Base-by-base conservation (phyloP, 2,888 invertebrate species). In the Catonia carolina region DNA sequence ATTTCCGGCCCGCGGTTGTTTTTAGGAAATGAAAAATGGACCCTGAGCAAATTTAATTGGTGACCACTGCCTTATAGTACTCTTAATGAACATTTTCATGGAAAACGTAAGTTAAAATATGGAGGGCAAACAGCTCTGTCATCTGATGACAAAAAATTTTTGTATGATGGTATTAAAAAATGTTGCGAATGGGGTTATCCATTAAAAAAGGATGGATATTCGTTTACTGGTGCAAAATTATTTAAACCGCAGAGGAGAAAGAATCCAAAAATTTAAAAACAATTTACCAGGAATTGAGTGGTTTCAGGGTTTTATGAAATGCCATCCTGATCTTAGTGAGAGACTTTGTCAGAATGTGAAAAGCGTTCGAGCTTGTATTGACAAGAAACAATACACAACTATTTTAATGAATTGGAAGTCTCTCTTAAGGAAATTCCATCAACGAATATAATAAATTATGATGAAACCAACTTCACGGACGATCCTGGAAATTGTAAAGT, bases 401-500 rank as follows among this genome's bases (percentile, higher is more conserved):
- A 66, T 59, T 67, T 65, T 61, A 61, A 64, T 39, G 41, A 63
- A 14, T 58, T 67, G 33, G 57, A 63, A 57, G 56, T 47, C 10
- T 53, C 58, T 7, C 53, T 64, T n/a, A 50, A 60, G 53, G 58
- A 49, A 41, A 37, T 62, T 4, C 58, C 59, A 1, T 47, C 59
- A 23, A 23, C 41, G 17, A 51, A 61, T 33, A 55, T 63, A 7
- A 47, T 66, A 5, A 70, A 69, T 45, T 70, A 68, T 60, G 69
- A 69, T 50, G 67, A 69, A 53, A 69, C 67, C 5, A 69, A 68
- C 48, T 55, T 70, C 2, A 55, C 60, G 6, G 68, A 69, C 56
- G 67, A 70, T 55, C 66, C 68, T 12, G 68, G 66, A 12, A 50
- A 41, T 31, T 45, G 53, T 14, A 54, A 55, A 47, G 56, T 63